These are phyloP conservation scores for Antrozous pallidus DNA, from an alignment of 2,797 vertebrate species.

Conservation along the genomic window DNA sequence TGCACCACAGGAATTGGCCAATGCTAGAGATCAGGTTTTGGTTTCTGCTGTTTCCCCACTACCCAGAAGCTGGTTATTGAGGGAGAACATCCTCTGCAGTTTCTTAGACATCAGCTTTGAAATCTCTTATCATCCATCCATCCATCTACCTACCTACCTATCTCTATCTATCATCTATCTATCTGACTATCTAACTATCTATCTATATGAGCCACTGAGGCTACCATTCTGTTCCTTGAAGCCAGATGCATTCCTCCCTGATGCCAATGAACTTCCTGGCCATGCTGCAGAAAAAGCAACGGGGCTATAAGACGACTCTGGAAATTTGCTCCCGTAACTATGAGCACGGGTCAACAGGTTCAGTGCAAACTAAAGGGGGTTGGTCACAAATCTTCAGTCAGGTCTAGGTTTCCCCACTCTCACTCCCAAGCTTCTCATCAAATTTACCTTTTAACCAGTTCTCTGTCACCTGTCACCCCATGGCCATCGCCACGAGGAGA, in stretches of 20 bases:
- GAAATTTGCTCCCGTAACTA: background rate
- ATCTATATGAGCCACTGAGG: background rate
- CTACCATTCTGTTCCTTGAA: background rate
- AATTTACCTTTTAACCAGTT: background rate
- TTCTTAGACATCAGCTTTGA: background rate
- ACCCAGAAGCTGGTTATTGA: background rate
- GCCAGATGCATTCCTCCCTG: background rate
- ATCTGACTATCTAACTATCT: too few species aligned
- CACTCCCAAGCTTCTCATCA: background rate
- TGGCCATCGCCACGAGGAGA: background rate
- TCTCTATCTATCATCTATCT: too few species aligned
- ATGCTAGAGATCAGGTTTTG: background rate
- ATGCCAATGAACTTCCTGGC: background rate
- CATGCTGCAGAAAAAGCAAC: accelerated
- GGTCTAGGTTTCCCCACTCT: background rate
- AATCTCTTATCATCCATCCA: background rate
- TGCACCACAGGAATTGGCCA: background rate
- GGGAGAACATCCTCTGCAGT: background rate
- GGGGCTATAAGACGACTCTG: background rate
- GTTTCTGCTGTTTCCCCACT: background rate
- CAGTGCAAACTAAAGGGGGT: accelerated
- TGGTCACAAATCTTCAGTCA: background rate
- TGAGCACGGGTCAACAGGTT: background rate
- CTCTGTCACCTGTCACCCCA: background rate
- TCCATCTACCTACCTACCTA: too few species aligned